Base-by-base conservation (phyloP, 2,797 vertebrate genomes). In the Enteromius mattozi region DNA sequence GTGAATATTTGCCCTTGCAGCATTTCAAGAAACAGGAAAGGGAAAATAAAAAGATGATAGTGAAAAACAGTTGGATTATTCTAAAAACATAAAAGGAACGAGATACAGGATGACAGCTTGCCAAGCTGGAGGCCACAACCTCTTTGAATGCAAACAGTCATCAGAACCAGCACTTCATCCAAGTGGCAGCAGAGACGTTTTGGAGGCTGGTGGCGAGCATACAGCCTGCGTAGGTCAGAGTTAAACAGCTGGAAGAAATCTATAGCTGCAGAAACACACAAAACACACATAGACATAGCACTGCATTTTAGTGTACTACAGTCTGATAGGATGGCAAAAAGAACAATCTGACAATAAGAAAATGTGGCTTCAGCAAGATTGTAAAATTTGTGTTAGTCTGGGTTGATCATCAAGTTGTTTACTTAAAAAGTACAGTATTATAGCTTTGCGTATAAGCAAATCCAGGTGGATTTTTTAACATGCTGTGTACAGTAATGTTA, bases 241-340 rank as follows among this genome's bases (percentile, higher is more conserved):
- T 35, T 84, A 84, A 78, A 78, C 65, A 84, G 82, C 75, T 70
- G 75, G 75, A 84, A 78, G 65, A 78, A 78, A 69, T 78, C 74
- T 70, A 70, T 69, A 49, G 35, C 65, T 84, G 49, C 49, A 61
- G 49, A 59, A 42, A 54, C 40, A 66, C 17, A n/a, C 30, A 49
- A 63, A 63, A 66, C 56, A 56, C 33, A 70, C 80, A 72, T 42
- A 70, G 51, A 21, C 8, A 81, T 7, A 21, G 2, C 71, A 13
- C 7, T 68, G 33, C 5, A 24, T 37, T 30, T 21, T 56, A 37
- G 65, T 40, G 12, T 3, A 27, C 37, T 45, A 42, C 56, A 12
- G 40, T 82, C 13, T 45, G 80, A 47, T 17, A 0, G 27, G 40
- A 21, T 19, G 24, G 14, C 40, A 74, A 74, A 81, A 30, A 61